Evolutionary conservation across 2,797 vertebrate genomes (phyloP), one percentile per base, ranked within the genome.

Genomic region (Sarcoramphus papa): DNA sequence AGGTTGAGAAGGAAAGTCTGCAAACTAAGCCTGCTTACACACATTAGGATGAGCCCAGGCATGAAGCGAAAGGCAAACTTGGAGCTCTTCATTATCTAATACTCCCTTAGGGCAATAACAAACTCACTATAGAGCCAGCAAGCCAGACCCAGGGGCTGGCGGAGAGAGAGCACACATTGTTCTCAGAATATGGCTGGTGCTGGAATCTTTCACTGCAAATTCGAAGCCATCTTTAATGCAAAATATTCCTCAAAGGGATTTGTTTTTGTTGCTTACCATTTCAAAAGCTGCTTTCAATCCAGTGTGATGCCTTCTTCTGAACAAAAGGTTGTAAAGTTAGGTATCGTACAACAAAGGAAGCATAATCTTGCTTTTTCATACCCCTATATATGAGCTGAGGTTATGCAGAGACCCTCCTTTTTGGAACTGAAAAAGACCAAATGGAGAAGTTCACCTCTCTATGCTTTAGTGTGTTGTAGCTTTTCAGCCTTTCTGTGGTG

Each of bases 211-310:
- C 57, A 54, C 22, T 74, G 33, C 30, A 70, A 62, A 60, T 91
- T 59, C 54, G 33, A 93, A 89, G 54, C 57, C 41, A 57, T 76
- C 91, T 92, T 88, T 94, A 95, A 95, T 96, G 92, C 48, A 93
- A 64, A 92, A 96, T 96, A 83, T 89, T 93, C 68, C 96, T 94
- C 73, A 57, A 82, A 92, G 95, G 93, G 92, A 45, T 94, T 95
- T 93, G 48, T 2, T 68, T 93, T 78, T 91, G 51, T 51, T 85
- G 47, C 57, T 93, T 85, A 41, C 40, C 31, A 10, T 95, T 94
- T 76, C 73, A 85, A 89, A 94, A 92, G 51, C 68, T 72, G 35
- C 65, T 82, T 93, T 95, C 62, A 69, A 25, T 77, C 54, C 79
- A 63, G 5, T 50, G 37, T 63, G 30, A 43, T 90, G 50, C 77